Evolutionary conservation across 2,888 invertebrate genomes (phyloP).

Genomic region (Apodemia mormo): DNA sequence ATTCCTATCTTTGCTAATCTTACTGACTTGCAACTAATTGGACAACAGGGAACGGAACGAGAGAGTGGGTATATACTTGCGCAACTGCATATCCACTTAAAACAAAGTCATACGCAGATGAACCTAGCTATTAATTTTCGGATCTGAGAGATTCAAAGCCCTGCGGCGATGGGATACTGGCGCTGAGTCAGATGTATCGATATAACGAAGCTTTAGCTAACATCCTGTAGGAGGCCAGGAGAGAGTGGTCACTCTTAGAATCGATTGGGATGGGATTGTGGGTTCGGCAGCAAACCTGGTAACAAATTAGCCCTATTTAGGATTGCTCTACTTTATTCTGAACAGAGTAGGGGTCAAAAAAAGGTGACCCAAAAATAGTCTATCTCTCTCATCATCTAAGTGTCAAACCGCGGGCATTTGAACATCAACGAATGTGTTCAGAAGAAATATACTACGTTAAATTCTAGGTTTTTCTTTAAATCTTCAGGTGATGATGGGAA

Average conservation of each 20-base stretch:
- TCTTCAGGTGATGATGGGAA: conserved; percentile 66
- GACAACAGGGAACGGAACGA: no score
- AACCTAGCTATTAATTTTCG: neutral
- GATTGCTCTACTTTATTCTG: no score
- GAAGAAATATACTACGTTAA: no score
- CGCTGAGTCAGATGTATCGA: neutral
- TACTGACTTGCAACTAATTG: no score
- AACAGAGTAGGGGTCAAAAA: no score
- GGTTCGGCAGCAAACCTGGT: neutral
- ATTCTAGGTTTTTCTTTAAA: neutral
- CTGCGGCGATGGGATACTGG: neutral
- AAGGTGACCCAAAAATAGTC: no score
- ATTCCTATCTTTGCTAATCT: no score
- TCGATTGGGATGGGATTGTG: neutral
- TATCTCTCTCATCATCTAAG: no score
- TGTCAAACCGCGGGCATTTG: no score
- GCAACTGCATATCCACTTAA: neutral
- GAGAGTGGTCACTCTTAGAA: neutral
- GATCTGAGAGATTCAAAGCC: neutral
- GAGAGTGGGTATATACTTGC: neutral
- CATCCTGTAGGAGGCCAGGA: neutral
- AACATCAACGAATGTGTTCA: no score
- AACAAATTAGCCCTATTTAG: no score
- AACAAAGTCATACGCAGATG: neutral
- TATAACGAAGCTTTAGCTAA: neutral